These are phyloP conservation scores for Mactromeris polynyma DNA, from an alignment of 2,888 invertebrate species.

Conservation along the genomic window DNA sequence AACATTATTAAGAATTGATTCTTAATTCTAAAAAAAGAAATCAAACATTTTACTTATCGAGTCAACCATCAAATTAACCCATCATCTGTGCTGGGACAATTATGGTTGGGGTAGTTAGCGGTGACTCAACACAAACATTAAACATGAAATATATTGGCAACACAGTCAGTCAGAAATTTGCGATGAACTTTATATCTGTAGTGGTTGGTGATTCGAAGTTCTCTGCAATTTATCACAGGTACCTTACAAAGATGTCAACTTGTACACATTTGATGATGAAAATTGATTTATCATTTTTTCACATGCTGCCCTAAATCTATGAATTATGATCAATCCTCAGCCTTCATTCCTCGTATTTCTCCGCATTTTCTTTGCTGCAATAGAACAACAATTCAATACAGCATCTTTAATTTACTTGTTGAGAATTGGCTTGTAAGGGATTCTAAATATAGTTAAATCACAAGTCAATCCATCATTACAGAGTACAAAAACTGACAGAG, in stretches of 20 bases:
- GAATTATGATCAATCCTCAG: slow-evolving; percentile 53
- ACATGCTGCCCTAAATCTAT: slow-evolving; percentile 43
- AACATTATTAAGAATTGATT: too few relatives aligned
- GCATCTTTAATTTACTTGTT: too few relatives aligned
- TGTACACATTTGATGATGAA: background rate
- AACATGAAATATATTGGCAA: background rate
- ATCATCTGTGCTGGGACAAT: too few relatives aligned
- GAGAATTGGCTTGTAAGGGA: too few relatives aligned
- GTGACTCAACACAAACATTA: too few relatives aligned
- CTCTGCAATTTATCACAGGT: background rate
- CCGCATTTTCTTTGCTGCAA: slow-evolving; percentile 60
- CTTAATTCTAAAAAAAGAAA: too few relatives aligned
- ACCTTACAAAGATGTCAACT: background rate
- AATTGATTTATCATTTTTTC: background rate
- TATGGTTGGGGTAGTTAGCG: background rate
- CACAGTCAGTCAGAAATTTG: background rate
- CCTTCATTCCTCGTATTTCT: slow-evolving; percentile 59
- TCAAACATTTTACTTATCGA: too few relatives aligned
- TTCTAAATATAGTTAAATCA: too few relatives aligned
- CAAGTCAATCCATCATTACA: too few relatives aligned
- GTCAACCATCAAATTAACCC: too few relatives aligned
- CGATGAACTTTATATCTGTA: background rate
- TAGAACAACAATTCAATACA: slow-evolving; percentile 2
- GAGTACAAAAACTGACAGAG: too few relatives aligned
- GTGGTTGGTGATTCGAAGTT: background rate